Evolutionary conservation across 2,888 invertebrate species (phyloP), one percentile per base, ranked within the genome.

Genomic region (Phania funesta): DNA sequence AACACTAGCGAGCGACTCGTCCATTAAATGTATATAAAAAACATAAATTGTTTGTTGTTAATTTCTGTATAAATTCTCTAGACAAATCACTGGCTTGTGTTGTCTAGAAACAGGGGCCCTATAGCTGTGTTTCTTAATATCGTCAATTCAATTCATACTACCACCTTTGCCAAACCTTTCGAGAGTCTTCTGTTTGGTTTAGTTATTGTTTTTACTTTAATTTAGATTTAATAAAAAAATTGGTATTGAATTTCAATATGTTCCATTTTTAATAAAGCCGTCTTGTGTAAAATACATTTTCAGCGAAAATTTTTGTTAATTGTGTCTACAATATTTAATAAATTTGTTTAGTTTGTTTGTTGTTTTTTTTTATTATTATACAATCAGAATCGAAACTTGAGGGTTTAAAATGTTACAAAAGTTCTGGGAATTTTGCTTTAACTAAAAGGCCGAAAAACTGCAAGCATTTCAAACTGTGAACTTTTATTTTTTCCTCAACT

Each of bases 201-300:
- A 41, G 29, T 38, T 6, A 29, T 38, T 48, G 24, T 35, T 50
- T 56, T 65, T 29, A n/a, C 6, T 16, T 52, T 24, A 2, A 41
- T 29, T 16, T 58, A 24, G 3, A 0, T 35, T 2, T 41, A 26
- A 41, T 24, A 6, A 7, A 16, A 11, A 60, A 16, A 16, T 7
- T 8, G 48, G 60, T 60, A 26, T 64, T 58, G 32, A 58, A 78
- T 71, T 78, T 71, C 71, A 65, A 71, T 58, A 71, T 71, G 71
- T 58, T 71, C 78, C 65, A 71, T 48, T 78, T 78, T 78, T 26
- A 46, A 68, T 50, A 70, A 24, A 38, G 48, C 26, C 29, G 16
- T 32, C 26, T 41, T 11, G n/a, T 20, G 9, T 2, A 54, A 70
- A 77, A 54, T 64, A 64, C 70, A 56, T 44, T 70, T 76, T 76